These are phyloP conservation scores for Caenorhabditis angaria DNA, from an alignment of 2,888 invertebrate species.

Conservation along the genomic window DNA sequence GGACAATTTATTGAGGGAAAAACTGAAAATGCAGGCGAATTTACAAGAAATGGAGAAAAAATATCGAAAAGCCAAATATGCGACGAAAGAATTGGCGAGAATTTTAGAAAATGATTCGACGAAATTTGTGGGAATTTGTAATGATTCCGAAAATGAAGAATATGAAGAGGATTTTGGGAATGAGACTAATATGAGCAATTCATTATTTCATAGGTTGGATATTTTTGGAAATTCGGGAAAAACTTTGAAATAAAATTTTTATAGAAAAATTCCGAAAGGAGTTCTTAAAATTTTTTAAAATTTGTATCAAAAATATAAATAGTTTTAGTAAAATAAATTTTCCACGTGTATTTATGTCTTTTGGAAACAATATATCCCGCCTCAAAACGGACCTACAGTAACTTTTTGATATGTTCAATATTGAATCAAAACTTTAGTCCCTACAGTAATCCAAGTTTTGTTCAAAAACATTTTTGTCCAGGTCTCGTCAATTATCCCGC, in stretches of 20 bases:
- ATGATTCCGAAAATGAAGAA: slow-evolving; percentile 29
- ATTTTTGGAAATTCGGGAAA: too few relatives aligned
- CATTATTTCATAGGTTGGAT: slow-evolving; percentile 19
- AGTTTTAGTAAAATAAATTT: too few relatives aligned
- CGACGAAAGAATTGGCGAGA: slow-evolving; percentile 31
- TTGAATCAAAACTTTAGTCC: too few relatives aligned
- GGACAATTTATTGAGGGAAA: slow-evolving; percentile 30
- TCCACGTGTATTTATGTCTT: too few relatives aligned
- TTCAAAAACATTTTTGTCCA: background rate
- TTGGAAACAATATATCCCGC: too few relatives aligned
- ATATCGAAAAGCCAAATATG: slow-evolving; percentile 40
- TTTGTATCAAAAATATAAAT: too few relatives aligned
- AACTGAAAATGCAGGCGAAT: slow-evolving; percentile 18
- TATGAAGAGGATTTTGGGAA: slow-evolving; percentile 11
- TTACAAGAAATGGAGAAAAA: slow-evolving; percentile 36
- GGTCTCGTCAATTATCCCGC: slow-evolving; percentile 14
- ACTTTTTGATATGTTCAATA: too few relatives aligned
- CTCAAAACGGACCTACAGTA: too few relatives aligned
- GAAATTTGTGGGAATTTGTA: background rate
- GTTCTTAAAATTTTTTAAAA: too few relatives aligned
- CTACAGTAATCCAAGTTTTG: too few relatives aligned
- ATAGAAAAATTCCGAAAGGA: too few relatives aligned
- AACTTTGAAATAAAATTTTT: too few relatives aligned
- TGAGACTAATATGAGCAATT: background rate
- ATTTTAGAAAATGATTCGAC: slow-evolving; percentile 28